Conservation (phyloP, 1,140 invertebrate genomes). For the Eciton burchellii region DNA sequence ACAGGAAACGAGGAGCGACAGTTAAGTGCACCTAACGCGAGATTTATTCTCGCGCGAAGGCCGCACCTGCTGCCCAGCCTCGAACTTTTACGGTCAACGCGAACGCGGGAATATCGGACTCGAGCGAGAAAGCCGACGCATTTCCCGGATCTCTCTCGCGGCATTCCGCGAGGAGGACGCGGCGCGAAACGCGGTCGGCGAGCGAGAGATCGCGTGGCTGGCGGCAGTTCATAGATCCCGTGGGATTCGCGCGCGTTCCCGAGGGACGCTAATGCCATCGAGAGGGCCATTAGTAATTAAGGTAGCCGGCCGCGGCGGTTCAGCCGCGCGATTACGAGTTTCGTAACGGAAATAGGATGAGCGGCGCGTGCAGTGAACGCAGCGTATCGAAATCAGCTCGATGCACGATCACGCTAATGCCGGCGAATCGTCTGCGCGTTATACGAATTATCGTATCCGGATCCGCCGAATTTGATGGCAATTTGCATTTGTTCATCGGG, state of each 20-base stretch:
- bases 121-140: neutral
- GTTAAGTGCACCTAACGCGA: constrained; percentile 45
- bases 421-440: neutral
- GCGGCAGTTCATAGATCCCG: constrained; percentile 37
- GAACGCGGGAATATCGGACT: neutral
- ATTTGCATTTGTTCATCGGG: too few relatives aligned
- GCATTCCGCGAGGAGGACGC: constrained; percentile 36
- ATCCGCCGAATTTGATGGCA: neutral
- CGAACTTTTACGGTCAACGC: constrained; percentile 5
- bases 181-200: constrained; percentile 10
- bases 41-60: constrained; percentile 51
- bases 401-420: neutral
- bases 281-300: constrained; percentile 52
- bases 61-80: constrained; percentile 5
- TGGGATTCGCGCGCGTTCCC: constrained; percentile 61
- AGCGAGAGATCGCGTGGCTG: constrained; percentile 62
- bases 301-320: constrained; percentile 3
- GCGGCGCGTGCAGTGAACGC: neutral
- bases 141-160: neutral
- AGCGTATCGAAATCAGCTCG: neutral
- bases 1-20: constrained; percentile 50
- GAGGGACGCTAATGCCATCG: constrained; percentile 57
- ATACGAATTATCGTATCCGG: neutral
- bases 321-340: constrained; percentile 6
- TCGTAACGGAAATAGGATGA: constrained; percentile 25